phyloP scores from a whole-genome alignment of 1,140 invertebrate genomes.

The Ostrea edulis region DNA sequence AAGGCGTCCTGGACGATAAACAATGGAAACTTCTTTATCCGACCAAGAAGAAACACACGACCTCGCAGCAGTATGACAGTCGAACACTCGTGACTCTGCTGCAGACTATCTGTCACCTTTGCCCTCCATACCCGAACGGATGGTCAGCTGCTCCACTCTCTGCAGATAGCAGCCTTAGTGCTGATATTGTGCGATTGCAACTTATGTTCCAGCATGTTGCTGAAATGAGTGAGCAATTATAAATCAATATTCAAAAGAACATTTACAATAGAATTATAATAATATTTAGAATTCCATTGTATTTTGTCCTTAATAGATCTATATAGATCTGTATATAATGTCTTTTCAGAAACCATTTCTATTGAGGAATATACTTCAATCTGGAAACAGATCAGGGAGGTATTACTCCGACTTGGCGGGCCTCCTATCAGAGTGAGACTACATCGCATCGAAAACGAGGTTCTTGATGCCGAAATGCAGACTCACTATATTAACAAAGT shows the following conservation, averaged over 20 bases:
- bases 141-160: slow-evolving; percentile 67
- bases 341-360: slow-evolving; percentile 56
- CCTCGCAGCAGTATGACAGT: slow-evolving; percentile 69
- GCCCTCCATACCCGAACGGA: slow-evolving; percentile 74
- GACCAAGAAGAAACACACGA: slow-evolving; percentile 58
- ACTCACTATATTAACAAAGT: slow-evolving; percentile 64
- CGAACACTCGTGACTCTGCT: slow-evolving; percentile 66
- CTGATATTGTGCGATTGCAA: slow-evolving; percentile 71
- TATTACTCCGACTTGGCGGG: slow-evolving; percentile 67
- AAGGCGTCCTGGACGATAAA: slow-evolving; percentile 61
- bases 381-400: slow-evolving; percentile 68
- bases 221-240: slow-evolving; percentile 47
- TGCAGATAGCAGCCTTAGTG: slow-evolving; percentile 69
- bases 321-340: not conserved
- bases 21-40: slow-evolving; percentile 74
- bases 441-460: slow-evolving; percentile 66
- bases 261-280: not conserved
- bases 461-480: slow-evolving; percentile 66
- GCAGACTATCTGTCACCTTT: slow-evolving; percentile 73
- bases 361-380: slow-evolving; percentile 64
- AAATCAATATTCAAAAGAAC: not conserved
- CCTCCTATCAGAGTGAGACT: slow-evolving; percentile 67
- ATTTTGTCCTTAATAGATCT: no score
- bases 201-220: slow-evolving; percentile 64
- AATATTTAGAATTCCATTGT: not conserved